A percentile compares a stretch with the other conserved stretches of the same genome.
These are phyloP conservation scores for Gymnothorax javanicus DNA, from an alignment of 2,797 vertebrate genomes.

Conservation along the genomic window DNA sequence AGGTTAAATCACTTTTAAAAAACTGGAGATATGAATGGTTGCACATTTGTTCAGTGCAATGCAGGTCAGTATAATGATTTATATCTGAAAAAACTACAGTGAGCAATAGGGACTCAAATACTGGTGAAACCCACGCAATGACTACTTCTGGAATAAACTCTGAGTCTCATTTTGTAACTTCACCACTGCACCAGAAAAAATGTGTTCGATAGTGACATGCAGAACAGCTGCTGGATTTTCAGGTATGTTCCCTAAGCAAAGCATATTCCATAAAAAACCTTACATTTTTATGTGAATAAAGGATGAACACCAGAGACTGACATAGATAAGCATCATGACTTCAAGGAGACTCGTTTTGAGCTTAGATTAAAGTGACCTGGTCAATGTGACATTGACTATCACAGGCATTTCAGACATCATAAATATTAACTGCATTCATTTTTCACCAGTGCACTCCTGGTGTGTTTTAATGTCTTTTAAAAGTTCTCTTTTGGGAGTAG, in stretches of 20 bases:
- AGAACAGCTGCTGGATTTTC: neutral
- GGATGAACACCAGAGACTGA: neutral
- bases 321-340: neutral
- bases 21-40: neutral
- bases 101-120: neutral
- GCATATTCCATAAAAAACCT: neutral
- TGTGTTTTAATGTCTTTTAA: neutral
- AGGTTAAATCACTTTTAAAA: neutral
- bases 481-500: neutral
- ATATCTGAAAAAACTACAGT: neutral
- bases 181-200: neutral
- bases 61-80: neutral
- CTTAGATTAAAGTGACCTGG: neutral
- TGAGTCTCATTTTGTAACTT: slow-evolving; percentile 13
- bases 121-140: neutral
- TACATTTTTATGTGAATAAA: neutral
- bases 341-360: slow-evolving; percentile 9
- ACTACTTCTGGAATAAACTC: slow-evolving; percentile 22
- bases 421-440: neutral
- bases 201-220: neutral
- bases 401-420: neutral
- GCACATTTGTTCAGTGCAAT: neutral
- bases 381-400: neutral
- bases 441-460: neutral
- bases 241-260: neutral